phyloP scores from a whole-genome alignment of 2,888 invertebrate genomes.

The Eumerus sabulonum region DNA sequence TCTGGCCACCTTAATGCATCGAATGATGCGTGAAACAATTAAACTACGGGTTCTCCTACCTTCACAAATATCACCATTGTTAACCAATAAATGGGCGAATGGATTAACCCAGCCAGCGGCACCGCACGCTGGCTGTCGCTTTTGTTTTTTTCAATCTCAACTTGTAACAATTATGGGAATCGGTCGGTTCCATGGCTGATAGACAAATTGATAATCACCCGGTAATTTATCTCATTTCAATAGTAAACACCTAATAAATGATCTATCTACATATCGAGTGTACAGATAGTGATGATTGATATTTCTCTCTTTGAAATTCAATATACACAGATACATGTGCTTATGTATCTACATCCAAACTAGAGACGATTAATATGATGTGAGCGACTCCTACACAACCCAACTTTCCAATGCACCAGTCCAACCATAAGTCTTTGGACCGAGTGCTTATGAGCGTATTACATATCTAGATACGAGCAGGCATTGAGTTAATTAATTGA shows the following conservation, averaged over 20 bases:
- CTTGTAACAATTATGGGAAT: constrained; percentile 37
- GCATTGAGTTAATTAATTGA: too few species aligned
- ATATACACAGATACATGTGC: too few species aligned
- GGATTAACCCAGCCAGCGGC: constrained; percentile 52
- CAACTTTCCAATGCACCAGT: constrained; percentile 13
- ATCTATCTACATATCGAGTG: constrained; percentile 30
- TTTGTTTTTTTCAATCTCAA: constrained; percentile 10
- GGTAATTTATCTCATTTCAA: constrained; percentile 66
- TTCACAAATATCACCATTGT: constrained; percentile 35
- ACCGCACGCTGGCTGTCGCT: constrained; percentile 9
- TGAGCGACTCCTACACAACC: constrained; percentile 55
- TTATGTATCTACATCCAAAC: too few species aligned
- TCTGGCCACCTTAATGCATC: not conserved
- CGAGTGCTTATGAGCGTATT: too few species aligned
- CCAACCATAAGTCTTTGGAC: constrained; percentile 46
- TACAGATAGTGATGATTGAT: constrained; percentile 58
- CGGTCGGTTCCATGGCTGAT: constrained; percentile 26
- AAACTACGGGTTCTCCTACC: constrained; percentile 2
- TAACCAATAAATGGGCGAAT: constrained; percentile 48
- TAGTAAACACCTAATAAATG: constrained; percentile 67
- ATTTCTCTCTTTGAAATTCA: constrained; percentile 2
- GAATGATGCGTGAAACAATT: constrained; percentile 26
- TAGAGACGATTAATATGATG: too few species aligned
- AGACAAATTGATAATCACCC: constrained; percentile 63
- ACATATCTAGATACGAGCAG: too few species aligned